Conservation (phyloP, 2,888 invertebrate genomes). For the Holacanthella duospinosa region DNA sequence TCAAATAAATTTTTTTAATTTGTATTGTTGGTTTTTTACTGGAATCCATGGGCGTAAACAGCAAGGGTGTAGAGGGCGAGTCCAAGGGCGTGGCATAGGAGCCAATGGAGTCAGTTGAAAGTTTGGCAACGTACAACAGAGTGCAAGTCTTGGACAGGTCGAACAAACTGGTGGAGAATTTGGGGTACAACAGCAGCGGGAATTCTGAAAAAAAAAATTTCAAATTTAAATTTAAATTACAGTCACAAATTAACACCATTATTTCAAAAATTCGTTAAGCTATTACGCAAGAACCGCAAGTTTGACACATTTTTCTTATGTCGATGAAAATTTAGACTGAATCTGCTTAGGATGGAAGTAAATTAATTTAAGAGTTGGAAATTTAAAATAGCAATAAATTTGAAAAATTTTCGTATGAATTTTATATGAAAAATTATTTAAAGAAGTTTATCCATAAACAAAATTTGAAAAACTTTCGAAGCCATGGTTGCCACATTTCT, state of each 20-base stretch:
- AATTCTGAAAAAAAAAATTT: neutral
- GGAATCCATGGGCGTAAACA: neutral
- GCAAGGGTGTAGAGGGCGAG: neutral
- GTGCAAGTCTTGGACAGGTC: neutral
- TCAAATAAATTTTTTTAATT: too few species aligned
- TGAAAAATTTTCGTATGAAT: too few species aligned
- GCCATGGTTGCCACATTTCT: too few species aligned
- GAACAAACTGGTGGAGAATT: neutral
- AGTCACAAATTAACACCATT: neutral
- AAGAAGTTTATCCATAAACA: too few species aligned
- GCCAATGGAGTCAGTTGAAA: neutral
- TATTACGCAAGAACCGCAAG: neutral
- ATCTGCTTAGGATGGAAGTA: too few species aligned
- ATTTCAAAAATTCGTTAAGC: neutral
- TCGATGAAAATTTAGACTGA: too few species aligned
- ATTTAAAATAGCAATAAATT: too few species aligned
- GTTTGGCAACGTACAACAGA: neutral
- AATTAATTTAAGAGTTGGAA: too few species aligned
- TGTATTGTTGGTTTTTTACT: neutral
- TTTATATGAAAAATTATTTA: too few species aligned
- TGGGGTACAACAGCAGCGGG: neutral
- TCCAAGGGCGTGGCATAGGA: neutral
- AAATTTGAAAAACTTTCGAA: too few species aligned
- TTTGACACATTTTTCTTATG: neutral
- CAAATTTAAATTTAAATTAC: too few species aligned